Percentiles rank a stretch among this genome's conserved stretches.
Conservation (phyloP, 2,888 invertebrate species). For the Alloscopus bannaensis region DNA sequence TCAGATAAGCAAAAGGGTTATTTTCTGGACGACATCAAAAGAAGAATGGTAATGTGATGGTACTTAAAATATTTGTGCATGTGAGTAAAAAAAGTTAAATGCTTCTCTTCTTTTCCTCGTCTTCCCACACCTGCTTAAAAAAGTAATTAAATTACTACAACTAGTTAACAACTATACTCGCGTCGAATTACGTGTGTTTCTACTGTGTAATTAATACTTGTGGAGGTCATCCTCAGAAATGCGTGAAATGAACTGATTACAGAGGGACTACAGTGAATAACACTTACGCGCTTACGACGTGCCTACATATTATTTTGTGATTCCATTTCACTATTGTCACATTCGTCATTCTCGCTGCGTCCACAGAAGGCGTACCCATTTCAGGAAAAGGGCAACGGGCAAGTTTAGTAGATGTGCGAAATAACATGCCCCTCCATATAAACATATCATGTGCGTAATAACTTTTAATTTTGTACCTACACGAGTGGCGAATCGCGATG, state of each 20-base stretch:
- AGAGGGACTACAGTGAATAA: background rate
- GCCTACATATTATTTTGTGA: background rate
- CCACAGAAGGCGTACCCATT: background rate
- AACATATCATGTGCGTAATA: background rate
- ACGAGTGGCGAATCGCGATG: background rate
- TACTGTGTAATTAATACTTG: constrained; percentile 41
- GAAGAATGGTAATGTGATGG: no score
- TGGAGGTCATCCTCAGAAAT: constrained; percentile 24
- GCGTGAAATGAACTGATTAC: background rate
- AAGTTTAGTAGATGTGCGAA: background rate
- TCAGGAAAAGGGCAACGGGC: background rate
- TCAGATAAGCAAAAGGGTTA: no score
- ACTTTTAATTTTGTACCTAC: no score
- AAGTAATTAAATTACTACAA: no score
- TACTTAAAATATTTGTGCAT: no score
- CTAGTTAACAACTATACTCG: no score
- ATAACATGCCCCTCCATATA: background rate
- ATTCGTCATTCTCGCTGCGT: background rate
- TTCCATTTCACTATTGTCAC: no score
- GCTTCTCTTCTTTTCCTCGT: no score
- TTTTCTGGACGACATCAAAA: no score
- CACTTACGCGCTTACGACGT: background rate
- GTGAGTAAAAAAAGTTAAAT: no score
- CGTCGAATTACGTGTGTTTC: no score
- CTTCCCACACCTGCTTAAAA: no score